Conservation (phyloP, 2,888 invertebrate genomes). For the Eudasyphora cyanicolor region DNA sequence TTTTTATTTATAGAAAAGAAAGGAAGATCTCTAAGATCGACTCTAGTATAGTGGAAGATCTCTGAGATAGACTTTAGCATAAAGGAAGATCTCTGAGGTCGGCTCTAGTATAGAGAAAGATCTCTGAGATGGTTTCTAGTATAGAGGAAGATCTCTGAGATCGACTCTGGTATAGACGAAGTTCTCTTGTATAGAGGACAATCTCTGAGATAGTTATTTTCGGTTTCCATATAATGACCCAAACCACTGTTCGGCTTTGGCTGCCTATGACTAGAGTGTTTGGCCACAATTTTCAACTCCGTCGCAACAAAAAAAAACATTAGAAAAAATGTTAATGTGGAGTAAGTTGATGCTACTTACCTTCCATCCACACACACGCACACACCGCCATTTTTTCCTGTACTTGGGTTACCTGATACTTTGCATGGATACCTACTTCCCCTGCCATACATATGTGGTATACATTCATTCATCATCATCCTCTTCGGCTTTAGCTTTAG, state of each 20-base stretch:
- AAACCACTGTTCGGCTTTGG: background rate
- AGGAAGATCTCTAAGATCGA: too few relatives aligned
- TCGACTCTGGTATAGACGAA: too few relatives aligned
- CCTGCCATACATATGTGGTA: background rate
- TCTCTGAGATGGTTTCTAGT: too few relatives aligned
- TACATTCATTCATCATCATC: constrained; percentile 14
- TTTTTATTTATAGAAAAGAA: too few relatives aligned
- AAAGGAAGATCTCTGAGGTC: too few relatives aligned
- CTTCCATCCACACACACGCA: background rate
- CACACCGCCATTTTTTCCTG: background rate
- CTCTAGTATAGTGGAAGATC: too few relatives aligned
- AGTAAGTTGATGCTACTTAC: background rate
- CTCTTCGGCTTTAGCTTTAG: background rate
- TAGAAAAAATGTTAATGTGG: background rate
- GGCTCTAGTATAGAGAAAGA: too few relatives aligned
- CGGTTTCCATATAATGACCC: too few relatives aligned
- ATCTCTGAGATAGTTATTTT: background rate
- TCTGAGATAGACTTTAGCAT: too few relatives aligned
- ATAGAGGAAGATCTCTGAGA: too few relatives aligned
- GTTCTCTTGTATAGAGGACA: background rate
- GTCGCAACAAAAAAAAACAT: background rate
- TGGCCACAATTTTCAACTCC: background rate
- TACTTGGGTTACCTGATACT: constrained; percentile 23
- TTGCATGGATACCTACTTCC: background rate
- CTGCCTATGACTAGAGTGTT: background rate